These are phyloP conservation scores for Silurus asotus DNA, from an alignment of 2,113 vertebrate genomes.

Conservation along the genomic window DNA sequence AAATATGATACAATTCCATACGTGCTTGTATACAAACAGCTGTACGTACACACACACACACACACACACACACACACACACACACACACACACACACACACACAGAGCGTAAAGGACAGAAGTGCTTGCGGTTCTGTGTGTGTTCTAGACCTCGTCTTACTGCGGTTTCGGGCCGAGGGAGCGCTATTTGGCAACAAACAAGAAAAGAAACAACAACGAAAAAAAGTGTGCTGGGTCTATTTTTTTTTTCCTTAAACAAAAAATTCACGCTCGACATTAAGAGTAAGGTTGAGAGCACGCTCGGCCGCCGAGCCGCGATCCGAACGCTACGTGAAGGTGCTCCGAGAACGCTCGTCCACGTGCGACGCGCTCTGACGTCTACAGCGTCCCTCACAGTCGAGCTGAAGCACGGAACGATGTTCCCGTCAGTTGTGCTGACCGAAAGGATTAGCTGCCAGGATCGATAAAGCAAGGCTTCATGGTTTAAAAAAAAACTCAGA, in stretches of 20 bases:
- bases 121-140: background rate
- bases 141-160: background rate
- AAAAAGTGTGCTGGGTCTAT: background rate
- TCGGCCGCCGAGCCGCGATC: background rate
- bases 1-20: constrained; percentile 29
- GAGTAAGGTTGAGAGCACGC: background rate
- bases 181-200: background rate
- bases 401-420: background rate
- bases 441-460: constrained; percentile 58
- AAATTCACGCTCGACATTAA: too few species aligned
- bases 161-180: background rate
- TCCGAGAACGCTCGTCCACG: background rate
- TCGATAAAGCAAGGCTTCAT: constrained; percentile 38
- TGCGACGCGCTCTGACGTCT: too few species aligned
- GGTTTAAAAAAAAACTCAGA: constrained; percentile 1
- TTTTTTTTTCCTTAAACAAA: background rate
- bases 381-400: background rate
- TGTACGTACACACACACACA: constrained; percentile 7
- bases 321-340: background rate
- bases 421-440: constrained; percentile 17
- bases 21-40: constrained; percentile 31
- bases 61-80: constrained; percentile 12
- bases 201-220: background rate
- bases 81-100: constrained; percentile 24
- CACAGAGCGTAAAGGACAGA: background rate